phyloP scores from a whole-genome alignment of 2,888 invertebrate genomes.

The Hypomecis atomaria region DNA sequence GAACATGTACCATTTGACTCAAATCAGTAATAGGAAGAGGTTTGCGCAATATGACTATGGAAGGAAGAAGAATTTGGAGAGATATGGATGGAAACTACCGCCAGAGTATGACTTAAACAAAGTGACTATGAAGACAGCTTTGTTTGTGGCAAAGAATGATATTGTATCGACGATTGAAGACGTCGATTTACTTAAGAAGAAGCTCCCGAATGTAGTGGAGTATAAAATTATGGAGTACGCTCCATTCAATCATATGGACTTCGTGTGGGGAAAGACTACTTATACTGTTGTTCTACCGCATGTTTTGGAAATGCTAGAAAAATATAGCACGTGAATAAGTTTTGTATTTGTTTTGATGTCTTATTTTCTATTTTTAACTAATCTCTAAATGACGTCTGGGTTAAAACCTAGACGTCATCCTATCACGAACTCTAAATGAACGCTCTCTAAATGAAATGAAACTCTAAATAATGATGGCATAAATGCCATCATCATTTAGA shows the following conservation, averaged over 20 bases:
- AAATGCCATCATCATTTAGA: no score
- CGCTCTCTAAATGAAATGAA: no score
- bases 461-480: no score
- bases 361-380: background rate
- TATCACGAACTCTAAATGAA: no score
- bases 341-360: background rate
- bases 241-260: slow-evolving; percentile 51
- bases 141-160: slow-evolving; percentile 51
- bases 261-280: slow-evolving; percentile 46
- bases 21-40: slow-evolving; percentile 40
- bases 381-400: background rate
- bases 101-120: slow-evolving; percentile 40
- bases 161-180: slow-evolving; percentile 45
- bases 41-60: slow-evolving; percentile 51
- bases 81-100: slow-evolving; percentile 44
- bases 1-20: slow-evolving; percentile 49
- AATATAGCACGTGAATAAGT: slow-evolving; percentile 18
- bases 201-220: slow-evolving; percentile 49
- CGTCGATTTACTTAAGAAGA: slow-evolving; percentile 41
- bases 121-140: slow-evolving; percentile 39
- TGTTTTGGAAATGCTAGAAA: slow-evolving; percentile 45
- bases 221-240: slow-evolving; percentile 41
- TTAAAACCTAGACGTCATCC: no score
- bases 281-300: slow-evolving; percentile 44
- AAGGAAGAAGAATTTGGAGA: slow-evolving; percentile 30